Conservation (phyloP, 2,113 vertebrate genomes). For the Numida meleagris region DNA sequence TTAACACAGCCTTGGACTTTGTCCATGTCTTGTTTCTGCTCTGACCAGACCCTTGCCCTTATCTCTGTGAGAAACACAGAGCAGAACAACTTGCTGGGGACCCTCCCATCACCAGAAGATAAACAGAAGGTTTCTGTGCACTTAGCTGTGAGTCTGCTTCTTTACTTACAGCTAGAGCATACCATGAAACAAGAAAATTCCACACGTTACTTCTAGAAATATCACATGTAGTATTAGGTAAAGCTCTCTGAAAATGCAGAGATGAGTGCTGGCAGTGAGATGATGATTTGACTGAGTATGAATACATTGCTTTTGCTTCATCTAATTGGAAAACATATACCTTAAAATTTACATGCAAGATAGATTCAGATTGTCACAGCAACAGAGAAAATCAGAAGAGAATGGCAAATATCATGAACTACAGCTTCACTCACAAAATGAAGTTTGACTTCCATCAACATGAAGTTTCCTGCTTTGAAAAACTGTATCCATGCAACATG, state of each 20-base stretch:
- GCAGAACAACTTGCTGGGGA: neutral
- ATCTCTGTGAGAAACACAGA: fast-evolving
- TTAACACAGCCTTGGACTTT: neutral
- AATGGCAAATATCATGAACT: neutral
- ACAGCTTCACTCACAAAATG: neutral
- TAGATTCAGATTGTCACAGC: neutral
- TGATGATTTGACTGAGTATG: neutral
- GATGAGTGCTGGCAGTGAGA: neutral
- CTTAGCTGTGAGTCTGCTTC: fast-evolving
- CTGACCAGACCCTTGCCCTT: neutral
- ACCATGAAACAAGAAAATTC: neutral
- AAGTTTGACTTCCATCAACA: neutral
- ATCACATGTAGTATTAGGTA: neutral
- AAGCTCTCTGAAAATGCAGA: neutral
- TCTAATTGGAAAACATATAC: neutral
- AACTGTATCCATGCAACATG: neutral
- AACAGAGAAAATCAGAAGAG: neutral
- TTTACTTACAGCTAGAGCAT: neutral
- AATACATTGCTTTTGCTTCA: neutral
- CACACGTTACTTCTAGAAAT: neutral
- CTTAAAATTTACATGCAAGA: neutral
- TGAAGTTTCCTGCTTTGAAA: neutral
- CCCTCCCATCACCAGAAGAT: neutral
- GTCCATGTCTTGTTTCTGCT: neutral
- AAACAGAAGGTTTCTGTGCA: neutral